Evolutionary conservation across 2,888 invertebrate genomes (phyloP), one percentile per base, ranked within the genome.

Genomic region (Eupelmus urozonus): DNA sequence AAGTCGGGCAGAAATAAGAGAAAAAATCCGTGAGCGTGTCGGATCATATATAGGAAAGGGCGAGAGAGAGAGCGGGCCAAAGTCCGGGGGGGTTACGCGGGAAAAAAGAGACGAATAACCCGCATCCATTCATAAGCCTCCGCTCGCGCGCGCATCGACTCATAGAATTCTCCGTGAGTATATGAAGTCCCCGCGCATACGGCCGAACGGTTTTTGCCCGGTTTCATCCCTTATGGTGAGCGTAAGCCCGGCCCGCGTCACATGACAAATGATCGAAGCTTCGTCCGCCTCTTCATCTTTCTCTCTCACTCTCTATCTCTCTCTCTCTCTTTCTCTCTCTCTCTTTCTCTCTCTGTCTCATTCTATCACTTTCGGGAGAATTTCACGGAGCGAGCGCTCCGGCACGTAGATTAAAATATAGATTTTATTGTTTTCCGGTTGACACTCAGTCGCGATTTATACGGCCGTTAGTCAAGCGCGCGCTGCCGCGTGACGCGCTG

Each of bases 341-440:
- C 62, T 65, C 70, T 69, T 82, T 73, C 65, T 77, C 70, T 70
- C 71, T 59, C 70, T 75, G 78, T 78, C 82, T 76, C 81, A 79
- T 80, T 78, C 74, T 79, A 81, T 82, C 76, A 70, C 78, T 77
- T 81, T 81, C 81, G 29, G 49, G 82, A 70, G 81, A 80, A 74
- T 80, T 69, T 76, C 69, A 42, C 75, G 75, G 18, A 18, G 34
- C 1, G 79, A 55, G 77, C 75, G 79, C 78, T 83, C 85, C 29
- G 16, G 79, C 81, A 81, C 83, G 83, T 82, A 83, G 85, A 87
- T 88, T 88, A 87, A 87, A 88, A 87, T 88, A 88, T 87, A 87
- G 87, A 86, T 87, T 88, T 88, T 86, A 88, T 88, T 87, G 88
- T 87, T 87, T 87, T 84, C 80, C 83, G 82, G 82, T 80, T 81